Evolutionary conservation across 2,888 invertebrate species (phyloP).

Genomic region (Drosophila fulvimacula): DNA sequence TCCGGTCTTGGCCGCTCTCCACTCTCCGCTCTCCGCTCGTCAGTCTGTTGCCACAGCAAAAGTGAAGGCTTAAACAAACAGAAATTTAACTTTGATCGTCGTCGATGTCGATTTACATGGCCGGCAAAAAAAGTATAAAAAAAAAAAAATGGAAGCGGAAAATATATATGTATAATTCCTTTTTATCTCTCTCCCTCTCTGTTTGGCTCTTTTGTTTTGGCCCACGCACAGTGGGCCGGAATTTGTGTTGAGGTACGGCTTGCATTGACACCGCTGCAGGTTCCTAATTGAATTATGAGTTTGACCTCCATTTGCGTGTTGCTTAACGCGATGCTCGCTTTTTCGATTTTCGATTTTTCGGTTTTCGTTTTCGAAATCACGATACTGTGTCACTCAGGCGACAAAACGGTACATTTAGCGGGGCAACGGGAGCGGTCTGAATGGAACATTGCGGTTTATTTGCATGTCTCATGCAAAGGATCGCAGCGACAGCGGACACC

Average conservation of each 20-base stretch:
- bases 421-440: not conserved
- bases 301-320: conserved; percentile 76
- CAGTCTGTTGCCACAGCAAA: conserved; percentile 45
- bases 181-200: conserved; percentile 6
- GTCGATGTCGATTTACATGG: conserved; percentile 62
- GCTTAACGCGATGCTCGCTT: conserved; percentile 53
- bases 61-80: conserved; percentile 72
- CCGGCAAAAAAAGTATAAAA: conserved; percentile 44
- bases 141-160: conserved; percentile 44
- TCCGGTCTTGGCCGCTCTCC: conserved; percentile 18
- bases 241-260: conserved; percentile 45
- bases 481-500: conserved; percentile 19
- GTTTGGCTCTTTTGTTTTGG: conserved; percentile 20
- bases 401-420: conserved; percentile 62
- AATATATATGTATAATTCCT: conserved; percentile 40
- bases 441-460: conserved; percentile 23
- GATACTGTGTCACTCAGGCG: conserved; percentile 66
- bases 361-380: conserved; percentile 74
- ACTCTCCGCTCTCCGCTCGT: conserved; percentile 12
- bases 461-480: conserved; percentile 58
- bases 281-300: conserved; percentile 79
- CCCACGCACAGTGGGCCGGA: conserved; percentile 75
- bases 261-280: conserved; percentile 67
- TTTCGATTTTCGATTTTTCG: conserved; percentile 63
- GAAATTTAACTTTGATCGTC: conserved; percentile 58